phyloP scores from a whole-genome alignment of 2,888 invertebrate genomes.

The Chrysomela aeneicollis region DNA sequence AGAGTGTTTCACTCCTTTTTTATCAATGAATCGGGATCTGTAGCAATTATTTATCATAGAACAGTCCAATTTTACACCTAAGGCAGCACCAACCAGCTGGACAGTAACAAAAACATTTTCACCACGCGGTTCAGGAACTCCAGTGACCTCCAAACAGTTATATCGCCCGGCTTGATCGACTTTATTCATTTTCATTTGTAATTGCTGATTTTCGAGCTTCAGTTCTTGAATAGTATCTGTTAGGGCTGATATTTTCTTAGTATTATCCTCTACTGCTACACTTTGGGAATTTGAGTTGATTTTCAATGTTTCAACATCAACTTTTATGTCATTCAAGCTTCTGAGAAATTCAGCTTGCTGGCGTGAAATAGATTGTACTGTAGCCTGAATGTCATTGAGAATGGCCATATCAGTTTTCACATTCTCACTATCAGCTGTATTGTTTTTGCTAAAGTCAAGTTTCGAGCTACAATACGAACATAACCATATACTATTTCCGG shows the following conservation, averaged over 20 bases:
- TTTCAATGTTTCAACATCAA: constrained; percentile 7
- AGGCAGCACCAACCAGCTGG: neutral
- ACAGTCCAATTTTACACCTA: constrained; percentile 2
- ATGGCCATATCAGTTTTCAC: neutral
- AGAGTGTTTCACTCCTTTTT: constrained; percentile 3
- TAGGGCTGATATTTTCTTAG: constrained; percentile 2
- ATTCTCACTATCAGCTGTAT: neutral
- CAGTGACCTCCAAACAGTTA: constrained; percentile 3
- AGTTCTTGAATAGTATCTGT: constrained; percentile 3
- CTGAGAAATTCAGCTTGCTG: constrained; percentile 9
- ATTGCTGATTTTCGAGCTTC: constrained; percentile 5
- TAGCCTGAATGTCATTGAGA: neutral
- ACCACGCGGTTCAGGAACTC: constrained; percentile 8
- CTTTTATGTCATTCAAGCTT: constrained; percentile 7
- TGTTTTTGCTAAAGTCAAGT: neutral
- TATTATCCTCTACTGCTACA: constrained; percentile 6
- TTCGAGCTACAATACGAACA: constrained; percentile 5
- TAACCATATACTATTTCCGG: constrained; percentile 6
- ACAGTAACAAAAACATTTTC: constrained; percentile 9
- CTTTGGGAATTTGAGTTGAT: neutral
- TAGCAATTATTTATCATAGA: constrained; percentile 2
- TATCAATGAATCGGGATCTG: neutral
- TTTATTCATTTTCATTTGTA: constrained; percentile 8
- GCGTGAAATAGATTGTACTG: constrained; percentile 9
- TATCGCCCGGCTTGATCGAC: neutral